Conservation (phyloP, 2,797 vertebrate species). For the Sebastes matsubarae region DNA sequence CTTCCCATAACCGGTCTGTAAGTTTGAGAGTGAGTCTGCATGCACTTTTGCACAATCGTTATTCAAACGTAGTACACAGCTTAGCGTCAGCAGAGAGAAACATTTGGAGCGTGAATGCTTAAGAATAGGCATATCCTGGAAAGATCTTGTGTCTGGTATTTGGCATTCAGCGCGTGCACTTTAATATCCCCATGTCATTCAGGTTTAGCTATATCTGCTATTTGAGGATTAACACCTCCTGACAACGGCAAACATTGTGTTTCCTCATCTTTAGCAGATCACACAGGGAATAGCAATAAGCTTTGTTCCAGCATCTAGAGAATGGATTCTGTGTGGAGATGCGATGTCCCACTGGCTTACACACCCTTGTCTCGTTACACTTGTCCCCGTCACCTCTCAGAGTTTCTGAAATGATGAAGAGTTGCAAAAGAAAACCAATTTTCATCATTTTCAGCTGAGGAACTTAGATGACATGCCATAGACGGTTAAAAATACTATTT, state of each 20-base stretch:
- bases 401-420: neutral
- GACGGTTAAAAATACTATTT: neutral
- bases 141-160: slow-evolving; percentile 48
- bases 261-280: slow-evolving; percentile 64
- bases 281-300: slow-evolving; percentile 57
- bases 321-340: slow-evolving; percentile 14
- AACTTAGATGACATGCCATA: neutral
- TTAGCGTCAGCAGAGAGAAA: slow-evolving; percentile 16
- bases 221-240: slow-evolving; percentile 70
- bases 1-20: neutral
- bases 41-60: neutral
- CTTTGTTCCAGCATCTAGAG: slow-evolving; percentile 21
- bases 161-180: slow-evolving; percentile 53
- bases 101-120: slow-evolving; percentile 20
- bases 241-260: slow-evolving; percentile 70
- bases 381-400: slow-evolving; percentile 19
- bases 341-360: slow-evolving; percentile 10
- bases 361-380: neutral
- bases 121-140: slow-evolving; percentile 32
- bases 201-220: slow-evolving; percentile 65
- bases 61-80: slow-evolving; percentile 18
- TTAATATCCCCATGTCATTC: slow-evolving; percentile 68
- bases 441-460: neutral
- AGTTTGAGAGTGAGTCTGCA: neutral
- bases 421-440: neutral